These are phyloP conservation scores for Cremastobaeus sp. DNA, from an alignment of 2,888 invertebrate species.

Conservation along the genomic window DNA sequence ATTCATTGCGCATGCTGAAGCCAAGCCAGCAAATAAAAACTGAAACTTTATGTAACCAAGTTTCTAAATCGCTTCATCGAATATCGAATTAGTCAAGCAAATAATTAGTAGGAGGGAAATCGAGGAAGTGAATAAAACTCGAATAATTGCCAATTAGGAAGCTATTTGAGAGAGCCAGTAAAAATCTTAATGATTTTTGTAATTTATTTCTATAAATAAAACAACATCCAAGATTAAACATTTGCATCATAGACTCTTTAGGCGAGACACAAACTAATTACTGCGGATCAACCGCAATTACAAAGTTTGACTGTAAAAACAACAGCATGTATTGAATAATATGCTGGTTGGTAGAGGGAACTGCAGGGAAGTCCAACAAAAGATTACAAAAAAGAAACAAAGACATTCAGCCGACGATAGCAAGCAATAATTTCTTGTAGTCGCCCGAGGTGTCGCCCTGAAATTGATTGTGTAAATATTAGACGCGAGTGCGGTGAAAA, in stretches of 20 bases:
- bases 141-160: no score
- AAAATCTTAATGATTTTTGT: neutral
- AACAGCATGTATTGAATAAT: conserved; percentile 39
- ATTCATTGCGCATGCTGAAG: no score
- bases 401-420: conserved; percentile 80
- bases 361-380: conserved; percentile 15
- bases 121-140: no score
- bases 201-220: conserved; percentile 34
- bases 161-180: neutral
- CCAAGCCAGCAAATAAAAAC: no score
- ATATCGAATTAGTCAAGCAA: no score
- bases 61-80: no score
- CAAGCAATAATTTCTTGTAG: conserved; percentile 90
- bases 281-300: conserved; percentile 1
- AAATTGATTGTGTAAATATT: conserved; percentile 75
- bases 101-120: no score
- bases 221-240: conserved; percentile 16
- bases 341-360: neutral
- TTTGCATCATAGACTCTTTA: conserved; percentile 27
- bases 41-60: no score
- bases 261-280: conserved; percentile 31
- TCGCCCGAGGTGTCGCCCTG: conserved; percentile 92
- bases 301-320: conserved; percentile 38
- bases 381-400: conserved; percentile 23
- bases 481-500: conserved; percentile 36